Percentiles rank a stretch among this genome's conserved stretches.
Evolutionary conservation across 2,113 vertebrate genomes (phyloP).

Genomic region (cat (Felis catus)): DNA sequence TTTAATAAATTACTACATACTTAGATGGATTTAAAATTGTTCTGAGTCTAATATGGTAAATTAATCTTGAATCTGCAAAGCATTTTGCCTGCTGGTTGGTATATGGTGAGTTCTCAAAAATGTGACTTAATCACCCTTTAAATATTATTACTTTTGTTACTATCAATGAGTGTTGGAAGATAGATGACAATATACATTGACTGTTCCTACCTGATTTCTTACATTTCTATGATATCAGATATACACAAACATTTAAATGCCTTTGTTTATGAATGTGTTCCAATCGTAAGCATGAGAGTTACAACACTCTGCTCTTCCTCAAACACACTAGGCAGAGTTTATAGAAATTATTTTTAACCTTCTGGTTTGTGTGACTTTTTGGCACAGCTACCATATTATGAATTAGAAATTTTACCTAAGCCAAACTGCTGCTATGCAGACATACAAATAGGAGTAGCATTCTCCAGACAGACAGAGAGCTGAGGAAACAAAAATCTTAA

Average conservation of each 20-base stretch:
- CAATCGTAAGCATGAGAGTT: slow-evolving; percentile 67
- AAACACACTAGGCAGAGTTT: slow-evolving; percentile 77
- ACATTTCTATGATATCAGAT: neutral
- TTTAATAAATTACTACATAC: neutral
- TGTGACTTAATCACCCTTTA: neutral
- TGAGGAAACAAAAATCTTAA: slow-evolving; percentile 1
- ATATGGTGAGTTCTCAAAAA: neutral
- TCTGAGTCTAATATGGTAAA: neutral
- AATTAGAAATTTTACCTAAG: slow-evolving; percentile 71
- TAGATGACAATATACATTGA: neutral
- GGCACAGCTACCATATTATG: slow-evolving; percentile 66
- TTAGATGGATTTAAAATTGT: neutral
- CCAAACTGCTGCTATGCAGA: slow-evolving; percentile 59
- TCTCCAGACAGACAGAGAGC: slow-evolving; percentile 53
- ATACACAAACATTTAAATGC: slow-evolving; percentile 48
- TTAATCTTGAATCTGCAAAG: neutral
- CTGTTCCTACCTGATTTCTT: neutral
- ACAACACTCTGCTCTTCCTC: slow-evolving; percentile 80
- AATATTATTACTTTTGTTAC: neutral
- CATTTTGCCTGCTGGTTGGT: neutral
- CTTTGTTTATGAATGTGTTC: slow-evolving; percentile 67
- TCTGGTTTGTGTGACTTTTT: slow-evolving; percentile 80
- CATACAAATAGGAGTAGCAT: slow-evolving; percentile 71
- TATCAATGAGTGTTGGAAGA: neutral
- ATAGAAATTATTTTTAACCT: slow-evolving; percentile 82